Evolutionary conservation across 2,888 invertebrate genomes (phyloP), one percentile per base, ranked within the genome.

Genomic region (Phoenoteleia sp.): DNA sequence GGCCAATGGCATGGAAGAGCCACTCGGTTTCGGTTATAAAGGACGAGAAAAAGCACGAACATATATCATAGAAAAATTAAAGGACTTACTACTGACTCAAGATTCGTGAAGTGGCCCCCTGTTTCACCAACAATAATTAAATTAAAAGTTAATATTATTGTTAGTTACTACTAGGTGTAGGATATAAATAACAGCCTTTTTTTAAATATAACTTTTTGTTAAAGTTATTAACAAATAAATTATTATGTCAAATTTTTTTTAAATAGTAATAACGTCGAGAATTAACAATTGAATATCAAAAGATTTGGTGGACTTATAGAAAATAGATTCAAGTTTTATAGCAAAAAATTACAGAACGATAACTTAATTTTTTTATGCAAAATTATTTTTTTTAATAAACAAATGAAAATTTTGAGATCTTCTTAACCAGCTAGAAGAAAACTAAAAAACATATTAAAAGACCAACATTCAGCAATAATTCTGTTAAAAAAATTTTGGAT

Each of bases 41-140:
- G n/a, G n/a, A n/a, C n/a, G n/a, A n/a, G n/a, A n/a, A n/a, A n/a
- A n/a, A n/a, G n/a, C n/a, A n/a, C n/a, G n/a, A n/a, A n/a, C n/a
- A n/a, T n/a, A n/a, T n/a, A n/a, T n/a, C n/a, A n/a, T n/a, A n/a
- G n/a, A n/a, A n/a, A n/a, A n/a, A n/a, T n/a, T n/a, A n/a, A n/a
- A n/a, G n/a, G n/a, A n/a, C n/a, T n/a, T n/a, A n/a, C n/a, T n/a
- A n/a, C n/a, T 47, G 60, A 60, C 60, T 60, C 60, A 39, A 60
- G 60, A 60, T 39, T 60, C n/a, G 39, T 60, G 60, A 60, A 60
- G 39, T 60, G 60, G 60, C 60, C 60, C 60, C 39, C 23, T 39
- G 60, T 60, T 60, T 60, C 60, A 60, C 60, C 60, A 60, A 60
- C 39, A 60, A 39, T 9, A 60, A 60, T 39, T 3, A 60, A 60